Evolutionary conservation across 2,797 vertebrate species (phyloP).

Genomic region (Lagocephalus sceleratus): DNA sequence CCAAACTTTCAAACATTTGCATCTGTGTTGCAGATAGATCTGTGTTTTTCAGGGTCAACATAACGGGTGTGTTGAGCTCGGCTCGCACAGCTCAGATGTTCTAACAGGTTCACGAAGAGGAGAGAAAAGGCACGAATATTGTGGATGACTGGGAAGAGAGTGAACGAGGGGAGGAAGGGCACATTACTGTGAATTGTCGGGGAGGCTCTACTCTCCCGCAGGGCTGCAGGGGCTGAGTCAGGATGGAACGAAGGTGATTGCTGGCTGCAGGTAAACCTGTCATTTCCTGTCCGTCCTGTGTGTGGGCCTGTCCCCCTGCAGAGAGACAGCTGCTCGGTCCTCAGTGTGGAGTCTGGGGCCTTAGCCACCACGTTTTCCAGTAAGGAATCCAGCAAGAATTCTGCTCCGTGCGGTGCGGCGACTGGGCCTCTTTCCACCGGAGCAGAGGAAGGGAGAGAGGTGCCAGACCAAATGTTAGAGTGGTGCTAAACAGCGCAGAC

Average conservation of each 20-base stretch:
- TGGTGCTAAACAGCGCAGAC: conserved; percentile 46
- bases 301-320: conserved; percentile 69
- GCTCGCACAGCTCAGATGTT: too few species aligned
- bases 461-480: conserved; percentile 49
- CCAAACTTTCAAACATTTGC: too few species aligned
- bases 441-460: conserved; percentile 16
- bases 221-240: conserved; percentile 55
- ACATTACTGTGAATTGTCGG: conserved; percentile 16
- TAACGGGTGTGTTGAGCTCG: too few species aligned
- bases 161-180: neutral
- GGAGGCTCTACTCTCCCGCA: conserved; percentile 37
- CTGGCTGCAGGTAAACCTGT: conserved; percentile 73
- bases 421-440: conserved; percentile 17
- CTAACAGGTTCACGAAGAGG: conserved; percentile 2
- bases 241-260: conserved; percentile 70
- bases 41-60: too few species aligned
- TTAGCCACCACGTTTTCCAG: too few species aligned
- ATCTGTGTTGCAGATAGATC: too few species aligned
- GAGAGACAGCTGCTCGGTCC: conserved; percentile 71
- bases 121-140: conserved; percentile 1
- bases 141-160: conserved; percentile 25
- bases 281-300: conserved; percentile 75
- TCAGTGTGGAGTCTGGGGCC: conserved; percentile 13
- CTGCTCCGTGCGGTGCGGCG: neutral
- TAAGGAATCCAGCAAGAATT: too few species aligned